Evolutionary conservation across 2,797 vertebrate species (phyloP).

Genomic region (Aulostomus chinensis): DNA sequence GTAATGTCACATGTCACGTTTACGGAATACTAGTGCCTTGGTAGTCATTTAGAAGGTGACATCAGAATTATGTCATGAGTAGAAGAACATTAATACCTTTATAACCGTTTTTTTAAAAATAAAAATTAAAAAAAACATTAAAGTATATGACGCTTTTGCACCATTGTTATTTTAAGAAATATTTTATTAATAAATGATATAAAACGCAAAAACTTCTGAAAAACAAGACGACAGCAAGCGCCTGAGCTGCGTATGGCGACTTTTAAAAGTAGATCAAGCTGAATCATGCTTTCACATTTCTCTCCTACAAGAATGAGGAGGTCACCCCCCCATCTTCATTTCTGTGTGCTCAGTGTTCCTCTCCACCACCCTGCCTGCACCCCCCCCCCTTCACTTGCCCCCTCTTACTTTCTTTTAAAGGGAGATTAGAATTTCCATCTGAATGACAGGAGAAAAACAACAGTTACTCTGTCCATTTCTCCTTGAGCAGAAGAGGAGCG

Average conservation of each 20-base stretch:
- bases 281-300: conserved; percentile 71
- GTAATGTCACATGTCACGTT: not conserved
- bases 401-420: conserved; percentile 75
- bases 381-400: conserved; percentile 46
- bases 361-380: conserved; percentile 28
- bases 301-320: conserved; percentile 73
- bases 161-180: too few relatives aligned
- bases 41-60: not conserved
- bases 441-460: conserved; percentile 93
- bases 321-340: conserved; percentile 46
- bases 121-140: not conserved
- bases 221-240: not conserved
- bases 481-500: conserved; percentile 50
- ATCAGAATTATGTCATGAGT: not conserved
- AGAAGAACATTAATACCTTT: too few relatives aligned
- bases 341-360: conserved; percentile 44
- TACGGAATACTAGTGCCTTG: not conserved
- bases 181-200: not conserved
- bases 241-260: not conserved
- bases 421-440: conserved; percentile 97
- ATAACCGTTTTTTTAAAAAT: not conserved
- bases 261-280: conserved; percentile 65
- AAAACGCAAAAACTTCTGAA: not conserved
- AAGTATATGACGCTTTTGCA: not conserved
- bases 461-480: conserved; percentile 88